Evolutionary conservation across 1,140 invertebrate species (phyloP), one percentile per base, ranked within the genome.

Genomic region (Araneus ventricosus): DNA sequence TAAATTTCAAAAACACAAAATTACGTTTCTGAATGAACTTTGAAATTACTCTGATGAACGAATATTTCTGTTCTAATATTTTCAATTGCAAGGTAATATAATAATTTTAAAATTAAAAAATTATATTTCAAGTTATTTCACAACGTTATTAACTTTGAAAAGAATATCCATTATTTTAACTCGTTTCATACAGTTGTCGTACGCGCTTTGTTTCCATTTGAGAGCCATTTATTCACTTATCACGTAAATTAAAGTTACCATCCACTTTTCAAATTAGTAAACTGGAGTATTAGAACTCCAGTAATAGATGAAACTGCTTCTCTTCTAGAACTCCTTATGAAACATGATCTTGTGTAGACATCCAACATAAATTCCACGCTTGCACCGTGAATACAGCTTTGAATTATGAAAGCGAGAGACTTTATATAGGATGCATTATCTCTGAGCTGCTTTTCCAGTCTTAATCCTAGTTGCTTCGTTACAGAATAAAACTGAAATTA

Each of bases 401-500:
- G 41, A 82, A 82, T 82, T 45, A 82, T 82, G 80, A 27, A 52
- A 45, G 39, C 39, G 24, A 24, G 39, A 82, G 39, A 82, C 39
- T 45, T 82, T 20, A 17, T 7, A 37, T 17, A 34, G 34, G 34
- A 75, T 75, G 70, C 63, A 34, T 37, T 75, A 75, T 75, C 70
- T 75, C 70, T 34, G 37, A 75, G 70, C 70, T 37, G 17, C 70
- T 20, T 75, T 75, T 75, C 14, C 70, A 75, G 34, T 14, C 70
- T 75, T 75, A 75, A 75, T 75, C 70, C 70, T 20, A 4, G 30
- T 27, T 75, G 30, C 70, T 5, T 75, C 70, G 20, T 5, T 75
- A 10, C 14, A 34, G 17, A 34, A 75, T 75, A 34, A 75, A 34
- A 75, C 20, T 75, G 10, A 75, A 37, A 37, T 75, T 75, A 75